Evolutionary conservation across 92 coral and sea anemone genomes (phyloP), one percentile per base, ranked within the genome.

Genomic region (Scolanthus callimorphus): DNA sequence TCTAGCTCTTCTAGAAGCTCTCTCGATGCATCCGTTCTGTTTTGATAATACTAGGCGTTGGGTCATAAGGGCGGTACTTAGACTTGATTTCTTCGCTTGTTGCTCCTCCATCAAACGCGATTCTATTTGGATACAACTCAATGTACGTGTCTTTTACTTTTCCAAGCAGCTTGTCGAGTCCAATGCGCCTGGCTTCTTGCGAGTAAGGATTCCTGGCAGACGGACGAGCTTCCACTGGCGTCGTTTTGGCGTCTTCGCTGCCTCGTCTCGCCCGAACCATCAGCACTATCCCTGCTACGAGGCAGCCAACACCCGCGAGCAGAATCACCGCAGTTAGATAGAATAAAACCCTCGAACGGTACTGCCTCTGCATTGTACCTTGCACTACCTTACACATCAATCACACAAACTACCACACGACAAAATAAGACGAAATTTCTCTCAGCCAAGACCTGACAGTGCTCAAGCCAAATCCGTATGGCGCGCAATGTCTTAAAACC

Each of bases 71-170:
- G 29, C 28, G 65, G 62, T 51, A 80, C 37, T 22, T 71, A 11
- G 56, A 55, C 31, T 28, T 61, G 22, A 70, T 28, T 29, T 80
- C 81, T 2, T 31, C 81, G 17, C 78, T 38, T 3, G 46, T 51
- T 20, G 71, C 72, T 4, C 79, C 80, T 2, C 81, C 77, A 17
- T 77, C 71, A 44, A 45, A 41, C 8, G 72, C 81, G 53, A 82
- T 74, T 49, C 63, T 76, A 49, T 81, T 62, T 0, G 89, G 95
- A 39, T 67, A 48, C 45, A 86, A 59, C 22, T 77, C 69, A 11
- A 70, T 81, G 31, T 81, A 86, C 51, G 34, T 60, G 25, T 57
- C 68, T 29, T 62, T 75, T 20, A 79, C 85, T 54, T 65, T 69
- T 31, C 30, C 60, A 2, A 86, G 51, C 49, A 82, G 65, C 15